Base-by-base conservation (phyloP, 1,140 invertebrate species). In the Harpegnathos saltator region DNA sequence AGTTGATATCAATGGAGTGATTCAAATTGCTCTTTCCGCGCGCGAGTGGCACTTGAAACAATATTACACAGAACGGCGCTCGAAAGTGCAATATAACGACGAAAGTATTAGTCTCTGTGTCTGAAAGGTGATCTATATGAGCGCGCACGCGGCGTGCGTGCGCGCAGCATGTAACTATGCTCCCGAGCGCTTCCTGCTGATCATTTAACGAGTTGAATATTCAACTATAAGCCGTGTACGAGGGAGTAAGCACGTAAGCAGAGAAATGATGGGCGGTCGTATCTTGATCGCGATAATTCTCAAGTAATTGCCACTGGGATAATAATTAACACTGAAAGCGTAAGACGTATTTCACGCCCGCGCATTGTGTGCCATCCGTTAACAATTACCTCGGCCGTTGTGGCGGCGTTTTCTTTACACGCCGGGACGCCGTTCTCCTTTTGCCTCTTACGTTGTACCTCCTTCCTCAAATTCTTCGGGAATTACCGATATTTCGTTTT, bases 131-230 rank as follows among this genome's bases (percentile, higher is more conserved):
- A 69, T 78, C 44, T 69, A 58, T 69, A 69, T 71, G 48, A 24
- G 22, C 15, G 65, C n/a, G n/a, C n/a, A n/a, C n/a, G n/a, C 65
- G 65, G 65, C 38, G 65, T 80, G 75, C 75, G 75, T 80, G 75
- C 50, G 75, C 65, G 33, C 75, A 48, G 52, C 75, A 44, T 80
- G 75, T 80, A 69, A 80, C 75, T 29, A 80, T 29, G 75, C 71
- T 80, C 75, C 52, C 50, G 52, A 38, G 52, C 19, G 59, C 65
- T 80, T 78, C 75, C 33, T 80, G 54, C 75, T 80, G 75, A 71
- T 71, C 75, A 71, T 80, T 69, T 80, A 80, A 80, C 75, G 65
- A 80, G 75, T 80, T 80, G 75, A 80, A 80, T 80, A 80, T 80
- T 80, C 75, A 80, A 80, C 75, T 80, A 80, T 65, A 71, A 80